Evolutionary conservation across 2,888 invertebrate species (phyloP).

Genomic region (Dicyrtomina minuta): DNA sequence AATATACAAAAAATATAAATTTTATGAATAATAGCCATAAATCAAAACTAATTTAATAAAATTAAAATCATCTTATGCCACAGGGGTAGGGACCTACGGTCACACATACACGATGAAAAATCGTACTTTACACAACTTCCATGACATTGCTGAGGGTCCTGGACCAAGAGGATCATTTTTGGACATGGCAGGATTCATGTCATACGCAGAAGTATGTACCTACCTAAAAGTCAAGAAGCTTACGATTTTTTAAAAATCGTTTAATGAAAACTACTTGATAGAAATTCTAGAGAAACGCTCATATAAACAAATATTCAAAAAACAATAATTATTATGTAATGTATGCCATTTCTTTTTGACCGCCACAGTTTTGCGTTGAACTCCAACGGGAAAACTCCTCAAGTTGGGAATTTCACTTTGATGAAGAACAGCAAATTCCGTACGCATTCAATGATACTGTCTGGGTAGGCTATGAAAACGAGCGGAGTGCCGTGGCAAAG

Average conservation of each 20-base stretch:
- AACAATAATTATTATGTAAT: too few relatives aligned
- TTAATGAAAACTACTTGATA: too few relatives aligned
- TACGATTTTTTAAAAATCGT: too few relatives aligned
- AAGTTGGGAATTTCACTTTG: slow-evolving; percentile 21
- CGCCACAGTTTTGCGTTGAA: slow-evolving; percentile 3
- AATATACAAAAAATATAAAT: background rate
- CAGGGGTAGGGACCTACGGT: slow-evolving; percentile 39
- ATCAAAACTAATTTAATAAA: too few relatives aligned
- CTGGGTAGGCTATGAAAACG: slow-evolving; percentile 34
- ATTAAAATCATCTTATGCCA: too few relatives aligned
- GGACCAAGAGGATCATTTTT: slow-evolving; percentile 52
- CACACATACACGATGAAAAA: slow-evolving; percentile 30
- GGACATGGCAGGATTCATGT: slow-evolving; percentile 55
- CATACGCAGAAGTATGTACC: slow-evolving; percentile 56
- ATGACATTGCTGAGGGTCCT: slow-evolving; percentile 59
- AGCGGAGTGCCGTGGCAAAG: slow-evolving; percentile 13
- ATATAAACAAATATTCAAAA: too few relatives aligned
- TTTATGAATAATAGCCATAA: too few relatives aligned
- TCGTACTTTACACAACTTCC: slow-evolving; percentile 55
- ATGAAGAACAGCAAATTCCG: slow-evolving; percentile 19
- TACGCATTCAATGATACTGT: slow-evolving; percentile 14
- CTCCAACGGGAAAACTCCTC: background rate
- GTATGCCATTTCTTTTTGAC: too few relatives aligned
- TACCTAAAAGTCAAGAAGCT: too few relatives aligned
- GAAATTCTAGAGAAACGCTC: too few relatives aligned